Evolutionary conservation across 2,797 vertebrate species (phyloP).

Genomic region (Balearica regulorum): DNA sequence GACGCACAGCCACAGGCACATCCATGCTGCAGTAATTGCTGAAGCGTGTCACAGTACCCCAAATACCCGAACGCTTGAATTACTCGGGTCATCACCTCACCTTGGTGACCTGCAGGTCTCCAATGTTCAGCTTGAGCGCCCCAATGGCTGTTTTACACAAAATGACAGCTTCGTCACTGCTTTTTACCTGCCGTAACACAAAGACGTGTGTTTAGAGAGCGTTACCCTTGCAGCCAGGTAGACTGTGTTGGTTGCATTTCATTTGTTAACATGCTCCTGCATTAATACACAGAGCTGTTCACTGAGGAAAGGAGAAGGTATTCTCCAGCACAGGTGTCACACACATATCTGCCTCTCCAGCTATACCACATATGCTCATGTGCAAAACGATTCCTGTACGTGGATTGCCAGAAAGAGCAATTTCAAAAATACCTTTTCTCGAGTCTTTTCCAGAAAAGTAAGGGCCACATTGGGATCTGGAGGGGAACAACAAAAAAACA

Average conservation of each 20-base stretch:
- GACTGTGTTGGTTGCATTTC: too few relatives aligned
- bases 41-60: neutral
- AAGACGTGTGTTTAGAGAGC: neutral
- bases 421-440: constrained; percentile 84
- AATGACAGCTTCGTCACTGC: constrained; percentile 91
- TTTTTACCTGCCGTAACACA: constrained; percentile 83
- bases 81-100: constrained; percentile 56
- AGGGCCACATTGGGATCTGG: constrained; percentile 92
- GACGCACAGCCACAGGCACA: too few relatives aligned
- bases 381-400: accelerated
- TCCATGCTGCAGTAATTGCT: accelerated
- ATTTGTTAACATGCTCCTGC: neutral
- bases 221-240: neutral
- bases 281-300: neutral
- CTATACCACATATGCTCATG: accelerated
- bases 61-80: accelerated
- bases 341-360: neutral
- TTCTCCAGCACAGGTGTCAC: neutral
- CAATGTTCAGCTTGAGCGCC: constrained; percentile 91
- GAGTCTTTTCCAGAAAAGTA: constrained; percentile 93
- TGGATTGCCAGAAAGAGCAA: neutral
- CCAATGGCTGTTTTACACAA: constrained; percentile 95
- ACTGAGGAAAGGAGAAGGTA: neutral
- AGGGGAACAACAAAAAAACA: neutral
- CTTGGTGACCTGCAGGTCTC: constrained; percentile 94